A percentile compares a stretch with the other conserved stretches of the same genome.
phyloP scores from a whole-genome alignment of 1,140 invertebrate genomes.

The Drosophila erecta region DNA sequence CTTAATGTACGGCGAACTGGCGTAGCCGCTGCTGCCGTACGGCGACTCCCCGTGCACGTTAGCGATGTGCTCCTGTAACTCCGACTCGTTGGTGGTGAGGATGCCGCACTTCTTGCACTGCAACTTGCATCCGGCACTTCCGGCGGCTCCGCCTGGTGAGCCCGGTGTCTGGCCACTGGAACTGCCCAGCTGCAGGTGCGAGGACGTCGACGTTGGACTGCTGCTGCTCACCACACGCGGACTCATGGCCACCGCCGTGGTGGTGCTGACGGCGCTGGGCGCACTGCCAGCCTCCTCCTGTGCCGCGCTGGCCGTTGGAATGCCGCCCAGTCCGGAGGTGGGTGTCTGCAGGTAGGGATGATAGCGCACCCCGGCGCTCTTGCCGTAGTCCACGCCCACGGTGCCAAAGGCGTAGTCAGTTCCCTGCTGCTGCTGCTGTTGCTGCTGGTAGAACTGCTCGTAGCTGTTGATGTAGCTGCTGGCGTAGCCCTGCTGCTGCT shows the following conservation, averaged over 20 bases:
- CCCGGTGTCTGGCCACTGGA: constrained; percentile 86
- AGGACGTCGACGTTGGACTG: constrained; percentile 75
- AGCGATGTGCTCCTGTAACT: constrained; percentile 89
- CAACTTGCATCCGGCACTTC: constrained; percentile 53
- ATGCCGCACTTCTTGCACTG: constrained; percentile 93
- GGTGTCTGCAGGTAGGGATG: constrained; percentile 80
- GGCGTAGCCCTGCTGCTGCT: constrained; percentile 57
- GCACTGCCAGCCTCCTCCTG: constrained; percentile 23
- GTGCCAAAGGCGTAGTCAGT: constrained; percentile 42
- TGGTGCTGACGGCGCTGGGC: constrained; percentile 56
- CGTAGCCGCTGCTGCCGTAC: constrained; percentile 82
- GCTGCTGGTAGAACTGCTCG: constrained; percentile 83
- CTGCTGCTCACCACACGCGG: constrained; percentile 83
- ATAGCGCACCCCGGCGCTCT: constrained; percentile 64
- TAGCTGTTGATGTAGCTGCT: constrained; percentile 80
- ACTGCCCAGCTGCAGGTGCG: constrained; percentile 74
- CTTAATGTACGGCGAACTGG: constrained; percentile 83
- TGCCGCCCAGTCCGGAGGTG: constrained; percentile 51
- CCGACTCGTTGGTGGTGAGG: constrained; percentile 89
- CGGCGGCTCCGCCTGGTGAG: constrained; percentile 85
- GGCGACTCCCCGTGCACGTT: constrained; percentile 88
- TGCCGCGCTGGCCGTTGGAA: constrained; percentile 26
- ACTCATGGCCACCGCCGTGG: constrained; percentile 68
- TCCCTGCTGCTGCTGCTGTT: constrained; percentile 59
- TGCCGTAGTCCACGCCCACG: constrained; percentile 23